phyloP scores from a whole-genome alignment of 2,888 invertebrate genomes.

The Dicroscelio sp. region DNA sequence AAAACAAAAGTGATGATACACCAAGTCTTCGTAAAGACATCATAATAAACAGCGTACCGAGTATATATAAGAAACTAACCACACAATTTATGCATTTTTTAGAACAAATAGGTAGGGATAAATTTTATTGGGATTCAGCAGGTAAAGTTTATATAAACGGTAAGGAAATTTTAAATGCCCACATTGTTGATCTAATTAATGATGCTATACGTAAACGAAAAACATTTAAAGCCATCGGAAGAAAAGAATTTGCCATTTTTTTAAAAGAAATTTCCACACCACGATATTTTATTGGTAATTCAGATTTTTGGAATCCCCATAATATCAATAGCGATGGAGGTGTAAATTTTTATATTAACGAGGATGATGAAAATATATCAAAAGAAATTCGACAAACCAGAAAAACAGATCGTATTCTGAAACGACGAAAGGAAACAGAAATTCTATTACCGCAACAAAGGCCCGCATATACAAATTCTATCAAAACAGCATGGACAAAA shows the following conservation, averaged over 20 bases:
- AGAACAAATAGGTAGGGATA: not conserved
- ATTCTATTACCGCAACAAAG: too few relatives aligned
- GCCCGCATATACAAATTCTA: too few relatives aligned
- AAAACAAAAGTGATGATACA: too few relatives aligned
- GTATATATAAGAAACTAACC: not conserved
- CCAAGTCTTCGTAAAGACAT: too few relatives aligned
- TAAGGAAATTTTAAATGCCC: not conserved
- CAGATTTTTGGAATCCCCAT: too few relatives aligned
- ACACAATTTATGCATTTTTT: not conserved
- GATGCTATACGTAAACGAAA: not conserved
- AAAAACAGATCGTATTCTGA: too few relatives aligned
- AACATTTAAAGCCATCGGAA: not conserved
- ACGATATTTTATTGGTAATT: too few relatives aligned
- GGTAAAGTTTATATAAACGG: conserved; percentile 5
- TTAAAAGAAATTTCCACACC: not conserved
- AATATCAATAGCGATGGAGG: too few relatives aligned
- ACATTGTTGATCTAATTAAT: conserved; percentile 8
- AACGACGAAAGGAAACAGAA: too few relatives aligned
- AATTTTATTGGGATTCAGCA: not conserved
- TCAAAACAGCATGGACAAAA: too few relatives aligned
- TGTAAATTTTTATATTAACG: not conserved
- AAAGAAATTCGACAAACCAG: not conserved
- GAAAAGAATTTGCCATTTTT: not conserved
- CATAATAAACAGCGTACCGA: not conserved
- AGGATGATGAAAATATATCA: not conserved